Conservation (phyloP, 2,888 invertebrate species). For the Gnatocerus cornutus region DNA sequence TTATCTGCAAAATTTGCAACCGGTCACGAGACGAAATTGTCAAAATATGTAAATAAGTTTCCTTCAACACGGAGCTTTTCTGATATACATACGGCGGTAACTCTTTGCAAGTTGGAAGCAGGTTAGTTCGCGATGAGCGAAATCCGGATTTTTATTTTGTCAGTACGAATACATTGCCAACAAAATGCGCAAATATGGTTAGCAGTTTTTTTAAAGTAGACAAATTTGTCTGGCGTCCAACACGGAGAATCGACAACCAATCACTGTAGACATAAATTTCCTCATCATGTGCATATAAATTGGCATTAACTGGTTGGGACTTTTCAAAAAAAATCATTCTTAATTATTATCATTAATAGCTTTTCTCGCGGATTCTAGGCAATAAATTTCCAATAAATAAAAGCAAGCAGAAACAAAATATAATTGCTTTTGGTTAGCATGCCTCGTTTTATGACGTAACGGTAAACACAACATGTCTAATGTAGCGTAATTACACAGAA, state of each 20-base stretch:
- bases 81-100: constrained; percentile 20
- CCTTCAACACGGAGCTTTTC: constrained; percentile 18
- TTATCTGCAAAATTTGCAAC: constrained; percentile 28
- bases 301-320: neutral
- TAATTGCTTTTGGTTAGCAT: constrained; percentile 46
- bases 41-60: constrained; percentile 34
- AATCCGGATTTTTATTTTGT: constrained; percentile 15
- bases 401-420: constrained; percentile 38
- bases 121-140: neutral
- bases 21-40: constrained; percentile 35
- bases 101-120: neutral
- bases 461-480: constrained; percentile 50
- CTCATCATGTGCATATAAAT: neutral
- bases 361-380: constrained; percentile 14
- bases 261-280: neutral
- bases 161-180: neutral
- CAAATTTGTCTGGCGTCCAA: too few species aligned
- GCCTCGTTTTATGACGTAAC: constrained; percentile 47
- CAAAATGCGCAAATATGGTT: neutral
- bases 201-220: too few species aligned
- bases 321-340: constrained; percentile 8
- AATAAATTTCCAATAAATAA: constrained; percentile 47
- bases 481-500: constrained; percentile 43
- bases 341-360: constrained; percentile 37
- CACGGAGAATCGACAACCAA: neutral